These are phyloP conservation scores for Apis dorsata DNA, from an alignment of 1,140 invertebrate species.

Conservation along the genomic window DNA sequence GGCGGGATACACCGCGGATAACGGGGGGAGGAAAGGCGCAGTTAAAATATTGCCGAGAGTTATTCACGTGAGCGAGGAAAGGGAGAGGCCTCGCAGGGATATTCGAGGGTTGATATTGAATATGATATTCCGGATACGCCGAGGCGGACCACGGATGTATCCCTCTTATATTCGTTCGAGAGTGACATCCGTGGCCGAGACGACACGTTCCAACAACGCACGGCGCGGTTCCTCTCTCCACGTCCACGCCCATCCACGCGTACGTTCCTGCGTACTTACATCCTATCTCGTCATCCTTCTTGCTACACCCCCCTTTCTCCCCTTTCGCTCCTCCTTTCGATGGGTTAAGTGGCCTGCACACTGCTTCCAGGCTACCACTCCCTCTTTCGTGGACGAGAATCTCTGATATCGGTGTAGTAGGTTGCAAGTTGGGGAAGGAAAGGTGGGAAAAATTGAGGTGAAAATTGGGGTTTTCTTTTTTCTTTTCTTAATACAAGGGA, in stretches of 20 bases:
- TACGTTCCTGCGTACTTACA: constrained; percentile 34
- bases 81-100: constrained; percentile 35
- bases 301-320: neutral
- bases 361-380: neutral
- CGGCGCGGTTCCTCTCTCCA: constrained; percentile 14
- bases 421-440: too few relatives aligned
- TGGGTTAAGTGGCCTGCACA: neutral
- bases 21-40: constrained; percentile 19
- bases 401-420: too few relatives aligned
- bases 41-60: constrained; percentile 73
- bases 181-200: constrained; percentile 51
- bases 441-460: too few relatives aligned
- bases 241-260: constrained; percentile 45
- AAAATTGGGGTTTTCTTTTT: too few relatives aligned
- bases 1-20: constrained; percentile 40
- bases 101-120: constrained; percentile 73
- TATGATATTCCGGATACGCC: constrained; percentile 73
- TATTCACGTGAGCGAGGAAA: constrained; percentile 69
- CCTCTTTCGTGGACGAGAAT: too few relatives aligned
- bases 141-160: constrained; percentile 63
- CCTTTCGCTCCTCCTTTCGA: neutral
- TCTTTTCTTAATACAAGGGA: too few relatives aligned
- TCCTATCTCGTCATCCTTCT: constrained; percentile 2
- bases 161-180: constrained; percentile 70
- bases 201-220: constrained; percentile 39